Conservation (phyloP, 2,113 vertebrate species). For the Callaeas wilsoni region DNA sequence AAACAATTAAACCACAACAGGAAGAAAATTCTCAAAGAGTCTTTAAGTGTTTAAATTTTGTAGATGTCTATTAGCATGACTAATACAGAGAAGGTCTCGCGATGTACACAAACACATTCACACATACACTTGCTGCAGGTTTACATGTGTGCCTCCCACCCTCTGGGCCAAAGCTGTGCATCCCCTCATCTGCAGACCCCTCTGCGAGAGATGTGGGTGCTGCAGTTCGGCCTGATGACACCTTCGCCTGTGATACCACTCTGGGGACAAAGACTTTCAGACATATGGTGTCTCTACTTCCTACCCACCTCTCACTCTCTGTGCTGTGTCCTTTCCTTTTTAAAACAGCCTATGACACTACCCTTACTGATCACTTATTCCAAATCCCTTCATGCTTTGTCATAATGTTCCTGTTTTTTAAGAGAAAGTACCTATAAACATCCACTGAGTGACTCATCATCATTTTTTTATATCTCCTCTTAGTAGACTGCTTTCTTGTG, state of each 20-base stretch:
- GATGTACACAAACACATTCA: accelerated
- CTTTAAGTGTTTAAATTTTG: background rate
- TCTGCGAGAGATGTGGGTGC: accelerated
- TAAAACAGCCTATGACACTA: background rate
- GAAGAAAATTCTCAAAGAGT: background rate
- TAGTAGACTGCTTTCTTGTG: background rate
- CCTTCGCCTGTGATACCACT: accelerated
- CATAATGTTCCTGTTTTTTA: background rate
- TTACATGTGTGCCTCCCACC: accelerated
- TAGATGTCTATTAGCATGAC: background rate
- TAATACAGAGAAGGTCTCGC: background rate
- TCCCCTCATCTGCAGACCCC: accelerated
- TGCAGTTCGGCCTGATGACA: background rate
- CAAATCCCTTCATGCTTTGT: background rate
- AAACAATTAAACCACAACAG: background rate
- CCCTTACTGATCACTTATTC: background rate
- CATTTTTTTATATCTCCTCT: background rate
- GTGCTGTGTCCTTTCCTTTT: background rate
- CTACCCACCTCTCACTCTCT: background rate
- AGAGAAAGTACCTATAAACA: background rate
- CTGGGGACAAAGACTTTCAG: background rate
- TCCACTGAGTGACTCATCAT: background rate
- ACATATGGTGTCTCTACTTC: accelerated
- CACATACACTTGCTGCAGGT: background rate
- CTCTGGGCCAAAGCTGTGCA: background rate